Percentiles rank a stretch among this genome's conserved stretches.
phyloP scores from a whole-genome alignment of 2,113 vertebrate species.

The Desmodus rotundus region DNA sequence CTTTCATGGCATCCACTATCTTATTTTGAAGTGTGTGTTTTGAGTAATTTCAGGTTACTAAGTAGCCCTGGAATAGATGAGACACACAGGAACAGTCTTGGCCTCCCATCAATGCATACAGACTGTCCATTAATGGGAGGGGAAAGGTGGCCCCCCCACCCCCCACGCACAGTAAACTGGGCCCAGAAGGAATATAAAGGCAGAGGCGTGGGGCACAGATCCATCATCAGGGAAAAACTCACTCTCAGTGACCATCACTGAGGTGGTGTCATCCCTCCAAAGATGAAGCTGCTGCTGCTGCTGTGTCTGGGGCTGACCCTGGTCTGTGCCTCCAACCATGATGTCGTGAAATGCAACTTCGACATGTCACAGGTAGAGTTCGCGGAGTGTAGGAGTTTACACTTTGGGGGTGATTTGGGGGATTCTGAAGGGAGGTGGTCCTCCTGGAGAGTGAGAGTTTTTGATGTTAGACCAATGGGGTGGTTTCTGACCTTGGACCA shows the following conservation, averaged over 20 bases:
- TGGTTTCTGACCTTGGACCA: background rate
- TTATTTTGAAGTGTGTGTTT: background rate
- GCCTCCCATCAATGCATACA: background rate
- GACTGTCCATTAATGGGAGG: background rate
- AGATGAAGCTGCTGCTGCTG: conserved; percentile 43
- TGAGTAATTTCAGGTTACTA: background rate
- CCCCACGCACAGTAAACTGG: fast-evolving
- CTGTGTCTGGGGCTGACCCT: conserved; percentile 27
- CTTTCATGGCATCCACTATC: background rate
- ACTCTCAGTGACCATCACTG: too few relatives aligned
- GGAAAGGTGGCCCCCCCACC: fast-evolving
- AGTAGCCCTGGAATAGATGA: background rate
- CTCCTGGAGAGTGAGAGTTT: background rate
- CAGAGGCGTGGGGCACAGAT: background rate
- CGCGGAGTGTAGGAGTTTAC: fast-evolving
- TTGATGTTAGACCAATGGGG: background rate
- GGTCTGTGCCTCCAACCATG: fast-evolving
- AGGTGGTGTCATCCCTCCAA: fast-evolving
- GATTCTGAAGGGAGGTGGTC: background rate
- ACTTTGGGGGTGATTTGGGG: background rate
- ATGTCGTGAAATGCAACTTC: background rate
- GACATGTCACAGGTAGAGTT: background rate
- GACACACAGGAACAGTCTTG: background rate
- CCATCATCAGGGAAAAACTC: background rate
- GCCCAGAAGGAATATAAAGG: background rate